Conservation (phyloP, 1,140 invertebrate genomes). For the Anadara kagoshimensis region DNA sequence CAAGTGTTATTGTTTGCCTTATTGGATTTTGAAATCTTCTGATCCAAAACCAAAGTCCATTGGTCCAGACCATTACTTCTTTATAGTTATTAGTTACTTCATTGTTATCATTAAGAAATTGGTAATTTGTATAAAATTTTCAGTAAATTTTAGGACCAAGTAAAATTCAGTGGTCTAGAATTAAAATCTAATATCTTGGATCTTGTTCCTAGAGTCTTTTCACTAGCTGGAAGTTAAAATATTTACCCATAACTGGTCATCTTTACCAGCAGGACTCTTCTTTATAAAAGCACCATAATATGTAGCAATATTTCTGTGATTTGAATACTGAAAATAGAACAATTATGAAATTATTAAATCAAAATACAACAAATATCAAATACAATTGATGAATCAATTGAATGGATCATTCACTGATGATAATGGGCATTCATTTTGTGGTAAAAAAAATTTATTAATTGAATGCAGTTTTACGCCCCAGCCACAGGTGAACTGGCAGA, state of each 20-base stretch:
- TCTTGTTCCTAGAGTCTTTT: neutral
- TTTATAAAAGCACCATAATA: conserved; percentile 99
- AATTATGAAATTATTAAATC: neutral
- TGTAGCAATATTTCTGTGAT: conserved; percentile 99
- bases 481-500: too few relatives aligned
- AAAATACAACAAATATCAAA: neutral
- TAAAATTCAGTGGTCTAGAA: too few relatives aligned
- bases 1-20: too few relatives aligned
- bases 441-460: too few relatives aligned
- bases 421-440: neutral
- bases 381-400: neutral
- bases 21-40: too few relatives aligned
- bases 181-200: too few relatives aligned
- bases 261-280: conserved; percentile 97
- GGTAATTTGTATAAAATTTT: too few relatives aligned
- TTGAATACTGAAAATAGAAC: conserved; percentile 87
- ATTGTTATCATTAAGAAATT: too few relatives aligned
- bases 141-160: too few relatives aligned
- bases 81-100: too few relatives aligned
- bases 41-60: too few relatives aligned
- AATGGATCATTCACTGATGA: neutral
- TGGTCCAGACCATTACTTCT: neutral
- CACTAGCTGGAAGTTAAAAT: neutral
- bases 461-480: too few relatives aligned
- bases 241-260: conserved; percentile 96